Evolutionary conservation across 1,140 invertebrate genomes (phyloP), one percentile per base, ranked within the genome.

Genomic region (Bombus pascuorum): DNA sequence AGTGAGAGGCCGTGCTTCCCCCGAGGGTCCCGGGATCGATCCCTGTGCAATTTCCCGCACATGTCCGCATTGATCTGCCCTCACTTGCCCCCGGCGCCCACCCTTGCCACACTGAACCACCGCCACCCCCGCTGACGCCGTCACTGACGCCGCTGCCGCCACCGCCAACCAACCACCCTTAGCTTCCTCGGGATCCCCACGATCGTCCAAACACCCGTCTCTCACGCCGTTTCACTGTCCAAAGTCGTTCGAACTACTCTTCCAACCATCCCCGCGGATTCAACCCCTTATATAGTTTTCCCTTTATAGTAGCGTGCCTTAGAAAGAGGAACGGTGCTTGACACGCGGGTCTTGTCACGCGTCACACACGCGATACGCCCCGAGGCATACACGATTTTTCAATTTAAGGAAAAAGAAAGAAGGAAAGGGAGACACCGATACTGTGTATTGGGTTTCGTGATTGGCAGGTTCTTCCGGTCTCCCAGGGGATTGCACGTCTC

Each of bases 11-110:
- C 88, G 87, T 87, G 87, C 90, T 92, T 90, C 89, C 91, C 90
- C 91, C 89, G 90, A 93, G 93, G 92, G 93, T 93, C 91, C 91
- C 93, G 89, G 92, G 92, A 95, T 95, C 94, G 94, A 95, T 95
- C 91, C 94, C 92, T 90, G 91, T 94, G 94, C 94, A 95, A 95
- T 95, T 94, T 94, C 93, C 93, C 94, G 94, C 94, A 95, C 94
- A 95, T 94, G 94, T 94, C 94, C 93, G 93, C 94, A 95, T 95
- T 94, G 94, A 95, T 95, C 94, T 95, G 93, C 91, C 92, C 92
- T 93, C 93, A 92, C 92, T 94, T 93, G 92, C 91, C 93, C 92
- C 93, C 90, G 91, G 91, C 91, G 83, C 90, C 91, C 81, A 91
- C 92, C 91, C 89, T 87, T 80, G 68, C 90, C 75, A 85, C 83